Conservation (phyloP, 2,797 vertebrate genomes). For the Nannoperca australis region DNA sequence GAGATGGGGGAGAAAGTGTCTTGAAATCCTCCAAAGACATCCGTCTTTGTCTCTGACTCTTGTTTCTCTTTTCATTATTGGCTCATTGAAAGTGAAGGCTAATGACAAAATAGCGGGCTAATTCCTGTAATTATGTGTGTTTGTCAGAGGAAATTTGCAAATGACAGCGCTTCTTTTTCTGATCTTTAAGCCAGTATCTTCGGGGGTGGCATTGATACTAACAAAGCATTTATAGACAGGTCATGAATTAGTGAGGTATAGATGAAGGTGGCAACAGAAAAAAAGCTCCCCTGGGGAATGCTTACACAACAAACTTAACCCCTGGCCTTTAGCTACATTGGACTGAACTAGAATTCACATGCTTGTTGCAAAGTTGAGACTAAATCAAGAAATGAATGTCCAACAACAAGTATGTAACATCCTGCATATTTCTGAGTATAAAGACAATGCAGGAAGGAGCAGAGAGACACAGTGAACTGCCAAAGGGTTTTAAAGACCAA, state of each 20-base stretch:
- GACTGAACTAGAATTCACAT: neutral
- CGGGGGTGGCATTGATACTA: slow-evolving; percentile 70
- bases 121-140: slow-evolving; percentile 88
- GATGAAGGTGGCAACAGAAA: slow-evolving; percentile 61
- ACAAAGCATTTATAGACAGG: slow-evolving; percentile 72
- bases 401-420: slow-evolving; percentile 1
- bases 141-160: slow-evolving; percentile 81
- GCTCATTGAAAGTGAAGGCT: slow-evolving; percentile 84
- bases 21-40: slow-evolving; percentile 82
- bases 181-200: slow-evolving; percentile 72
- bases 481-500: slow-evolving; percentile 9
- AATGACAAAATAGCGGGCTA: slow-evolving; percentile 87
- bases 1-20: slow-evolving; percentile 69
- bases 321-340: slow-evolving; percentile 15
- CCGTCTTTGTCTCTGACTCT: slow-evolving; percentile 81
- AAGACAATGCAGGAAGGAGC: slow-evolving; percentile 1
- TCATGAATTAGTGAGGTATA: slow-evolving; percentile 73
- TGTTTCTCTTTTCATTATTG: slow-evolving; percentile 84
- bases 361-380: neutral
- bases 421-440: neutral
- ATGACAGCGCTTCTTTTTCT: slow-evolving; percentile 79
- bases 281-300: slow-evolving; percentile 61
- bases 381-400: slow-evolving; percentile 5
- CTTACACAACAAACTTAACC: slow-evolving; percentile 75
- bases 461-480: slow-evolving; percentile 1